Base-by-base conservation (phyloP, 2,888 invertebrate species). In the Monoplex corrugatus region DNA sequence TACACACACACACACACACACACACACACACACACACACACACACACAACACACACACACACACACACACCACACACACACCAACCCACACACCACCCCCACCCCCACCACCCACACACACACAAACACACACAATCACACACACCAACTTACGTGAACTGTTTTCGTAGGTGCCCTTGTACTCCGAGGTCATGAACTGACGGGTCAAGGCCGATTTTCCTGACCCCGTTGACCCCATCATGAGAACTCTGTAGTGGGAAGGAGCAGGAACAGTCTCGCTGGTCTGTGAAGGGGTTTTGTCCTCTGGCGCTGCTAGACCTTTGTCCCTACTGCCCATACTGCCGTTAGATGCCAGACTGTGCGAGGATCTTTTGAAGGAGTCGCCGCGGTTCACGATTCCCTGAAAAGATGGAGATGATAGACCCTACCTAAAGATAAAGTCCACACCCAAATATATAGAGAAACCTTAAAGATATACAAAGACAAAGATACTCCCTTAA, bases 351-450 rank as follows among this genome's bases (percentile, higher is more conserved):
- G 98, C 98, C 96, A 98, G 98, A 94, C 98, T 98, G 0, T 98
- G 98, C 94, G 98, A 98, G 92, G 98, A 97, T 78, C 98, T 98
- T 93, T 98, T 98, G 92, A 99, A 97, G 28, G 98, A 98, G 96
- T 99, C 99, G 0, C 99, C 99, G 86, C 98, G 97, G 96, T 98
- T 98, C 91, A 99, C 97, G 43, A 98, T 97, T 35, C 98, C 98
- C 96, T 63, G 6, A 32, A 40, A 28, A 68, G n/a, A 16, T 32
- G n/a, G n/a, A n/a, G n/a, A n/a, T n/a, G n/a, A n/a, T n/a, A n/a
- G n/a, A n/a, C n/a, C n/a, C n/a, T n/a, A n/a, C n/a, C n/a, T n/a
- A n/a, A n/a, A n/a, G n/a, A n/a, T n/a, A n/a, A n/a, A n/a, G n/a
- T n/a, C n/a, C n/a, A n/a, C n/a, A n/a, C n/a, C n/a, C n/a, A n/a